A percentile compares a stretch with the other conserved stretches of the same genome.
These are phyloP conservation scores for Endomychus coccineus DNA, from an alignment of 2,888 invertebrate genomes.

Conservation along the genomic window DNA sequence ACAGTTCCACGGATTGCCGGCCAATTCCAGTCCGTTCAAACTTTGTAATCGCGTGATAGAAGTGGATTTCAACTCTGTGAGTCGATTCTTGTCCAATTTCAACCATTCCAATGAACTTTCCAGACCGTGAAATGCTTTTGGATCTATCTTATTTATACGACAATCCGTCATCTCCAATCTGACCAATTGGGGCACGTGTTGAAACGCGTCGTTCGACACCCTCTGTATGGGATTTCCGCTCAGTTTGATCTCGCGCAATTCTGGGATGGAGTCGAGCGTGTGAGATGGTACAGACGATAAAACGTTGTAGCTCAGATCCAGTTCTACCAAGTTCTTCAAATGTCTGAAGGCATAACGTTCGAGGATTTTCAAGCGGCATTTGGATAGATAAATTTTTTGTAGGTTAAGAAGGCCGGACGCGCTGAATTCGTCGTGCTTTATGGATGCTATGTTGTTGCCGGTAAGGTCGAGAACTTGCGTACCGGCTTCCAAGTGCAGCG, in stretches of 20 bases:
- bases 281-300: slow-evolving; percentile 63
- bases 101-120: slow-evolving; percentile 68
- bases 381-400: slow-evolving; percentile 68
- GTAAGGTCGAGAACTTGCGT: slow-evolving; percentile 75
- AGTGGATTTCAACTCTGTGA: slow-evolving; percentile 58
- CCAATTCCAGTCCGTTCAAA: slow-evolving; percentile 66
- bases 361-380: slow-evolving; percentile 61
- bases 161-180: slow-evolving; percentile 68
- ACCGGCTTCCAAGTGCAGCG: slow-evolving; percentile 65
- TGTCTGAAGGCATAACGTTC: slow-evolving; percentile 69
- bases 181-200: slow-evolving; percentile 58
- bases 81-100: slow-evolving; percentile 66
- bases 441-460: slow-evolving; percentile 59
- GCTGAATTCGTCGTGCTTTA: slow-evolving; percentile 68
- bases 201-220: slow-evolving; percentile 63
- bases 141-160: slow-evolving; percentile 59
- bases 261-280: slow-evolving; percentile 63
- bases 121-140: slow-evolving; percentile 64
- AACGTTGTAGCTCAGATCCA: slow-evolving; percentile 70
- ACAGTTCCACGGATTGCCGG: slow-evolving; percentile 79
- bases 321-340: slow-evolving; percentile 71
- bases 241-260: slow-evolving; percentile 66
- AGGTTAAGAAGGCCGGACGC: slow-evolving; percentile 69
- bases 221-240: slow-evolving; percentile 67
- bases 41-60: slow-evolving; percentile 61